Conservation (phyloP, 2,888 invertebrate species). For the Sipha maydis region DNA sequence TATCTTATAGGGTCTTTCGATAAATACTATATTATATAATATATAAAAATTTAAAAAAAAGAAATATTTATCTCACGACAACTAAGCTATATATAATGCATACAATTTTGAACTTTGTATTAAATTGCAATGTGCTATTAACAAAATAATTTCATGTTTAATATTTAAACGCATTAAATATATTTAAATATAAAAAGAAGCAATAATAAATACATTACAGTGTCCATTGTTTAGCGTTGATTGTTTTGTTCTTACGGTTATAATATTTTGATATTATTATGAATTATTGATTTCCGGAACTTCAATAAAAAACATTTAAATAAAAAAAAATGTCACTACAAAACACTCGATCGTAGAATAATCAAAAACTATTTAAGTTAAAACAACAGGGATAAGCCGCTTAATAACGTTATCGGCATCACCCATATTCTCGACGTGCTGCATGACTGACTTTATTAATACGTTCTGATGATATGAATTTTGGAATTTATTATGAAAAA, state of each 20-base stretch:
- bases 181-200: constrained; percentile 4
- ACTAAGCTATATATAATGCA: neutral
- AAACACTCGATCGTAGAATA: constrained; percentile 29
- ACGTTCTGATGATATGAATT: constrained; percentile 25
- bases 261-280: constrained; percentile 38
- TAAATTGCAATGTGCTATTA: neutral
- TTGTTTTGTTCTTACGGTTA: constrained; percentile 36
- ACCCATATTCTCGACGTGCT: constrained; percentile 25
- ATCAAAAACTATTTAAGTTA: constrained; percentile 30
- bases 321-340: constrained; percentile 35
- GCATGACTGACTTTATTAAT: constrained; percentile 9
- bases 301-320: neutral
- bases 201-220: constrained; percentile 23
- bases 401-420: constrained; percentile 40
- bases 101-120: neutral
- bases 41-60: neutral
- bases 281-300: constrained; percentile 45
- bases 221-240: constrained; percentile 20
- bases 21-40: neutral
- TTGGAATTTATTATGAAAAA: constrained; percentile 38
- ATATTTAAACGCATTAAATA: neutral
- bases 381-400: constrained; percentile 46
- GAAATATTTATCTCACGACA: neutral
- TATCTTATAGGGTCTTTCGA: neutral
- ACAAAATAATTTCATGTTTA: constrained; percentile 9